Evolutionary conservation across 1,140 invertebrate genomes (phyloP).

Genomic region (Brevipalpus yothersi): DNA sequence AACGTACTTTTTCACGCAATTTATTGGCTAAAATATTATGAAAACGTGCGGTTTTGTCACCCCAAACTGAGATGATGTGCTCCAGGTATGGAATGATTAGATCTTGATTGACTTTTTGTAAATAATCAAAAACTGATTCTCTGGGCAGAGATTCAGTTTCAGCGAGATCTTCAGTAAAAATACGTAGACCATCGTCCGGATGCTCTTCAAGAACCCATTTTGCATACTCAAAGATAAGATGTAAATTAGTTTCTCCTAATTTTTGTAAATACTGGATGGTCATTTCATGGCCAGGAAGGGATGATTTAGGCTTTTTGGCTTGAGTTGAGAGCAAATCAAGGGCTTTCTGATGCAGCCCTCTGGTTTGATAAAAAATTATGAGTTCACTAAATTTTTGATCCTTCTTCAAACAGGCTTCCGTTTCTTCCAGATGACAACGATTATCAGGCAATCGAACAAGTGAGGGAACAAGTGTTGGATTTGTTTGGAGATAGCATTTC

Average conservation of each 20-base stretch:
- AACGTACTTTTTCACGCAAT: slow-evolving; percentile 38
- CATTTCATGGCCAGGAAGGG: slow-evolving; percentile 38
- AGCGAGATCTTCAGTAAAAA: slow-evolving; percentile 71
- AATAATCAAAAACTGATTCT: slow-evolving; percentile 61
- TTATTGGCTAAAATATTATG: slow-evolving; percentile 73
- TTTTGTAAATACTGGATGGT: slow-evolving; percentile 80
- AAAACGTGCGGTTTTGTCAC: slow-evolving; percentile 55
- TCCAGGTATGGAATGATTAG: slow-evolving; percentile 78
- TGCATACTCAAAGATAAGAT: slow-evolving; percentile 82
- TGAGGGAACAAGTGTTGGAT: slow-evolving; percentile 72
- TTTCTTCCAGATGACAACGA: slow-evolving; percentile 78
- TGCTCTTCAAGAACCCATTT: slow-evolving; percentile 63
- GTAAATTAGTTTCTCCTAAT: slow-evolving; percentile 56
- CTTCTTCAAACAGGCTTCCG: slow-evolving; percentile 60
- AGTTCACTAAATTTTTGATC: slow-evolving; percentile 74
- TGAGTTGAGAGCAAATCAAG: slow-evolving; percentile 51
- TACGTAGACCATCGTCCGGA: slow-evolving; percentile 70
- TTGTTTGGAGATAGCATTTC: slow-evolving; percentile 86
- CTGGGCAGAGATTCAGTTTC: slow-evolving; percentile 65
- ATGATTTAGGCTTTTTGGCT: slow-evolving; percentile 23
- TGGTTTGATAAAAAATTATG: slow-evolving; percentile 82
- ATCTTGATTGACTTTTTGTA: slow-evolving; percentile 48
- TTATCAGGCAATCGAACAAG: slow-evolving; percentile 60
- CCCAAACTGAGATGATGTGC: slow-evolving; percentile 69
- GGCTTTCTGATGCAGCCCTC: slow-evolving; percentile 70